These are phyloP conservation scores for Hedya salicella DNA, from an alignment of 2,888 invertebrate genomes.

Conservation along the genomic window DNA sequence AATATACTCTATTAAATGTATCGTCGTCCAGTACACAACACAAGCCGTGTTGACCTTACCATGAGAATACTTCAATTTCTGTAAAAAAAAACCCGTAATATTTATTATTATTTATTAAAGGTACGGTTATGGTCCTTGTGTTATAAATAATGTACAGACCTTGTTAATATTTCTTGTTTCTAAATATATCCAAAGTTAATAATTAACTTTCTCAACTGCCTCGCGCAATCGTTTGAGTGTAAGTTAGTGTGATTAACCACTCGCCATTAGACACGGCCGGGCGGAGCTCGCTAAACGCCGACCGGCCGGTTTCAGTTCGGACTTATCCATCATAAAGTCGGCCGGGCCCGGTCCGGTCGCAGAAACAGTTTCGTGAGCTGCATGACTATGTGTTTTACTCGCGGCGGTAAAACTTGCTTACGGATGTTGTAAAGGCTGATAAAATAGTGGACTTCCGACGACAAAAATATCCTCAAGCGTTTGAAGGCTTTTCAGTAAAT, in stretches of 20 bases:
- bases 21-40: no score
- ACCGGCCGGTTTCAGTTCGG: background rate
- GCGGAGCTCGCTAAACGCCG: background rate
- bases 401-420: background rate
- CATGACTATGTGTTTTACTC: constrained; percentile 7
- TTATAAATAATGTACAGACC: no score
- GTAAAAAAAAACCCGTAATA: no score
- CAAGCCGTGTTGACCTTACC: no score
- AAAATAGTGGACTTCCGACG: background rate
- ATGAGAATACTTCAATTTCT: no score
- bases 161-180: background rate
- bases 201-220: background rate
- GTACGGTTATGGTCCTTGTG: no score
- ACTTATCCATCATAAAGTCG: constrained; percentile 24
- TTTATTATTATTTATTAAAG: no score
- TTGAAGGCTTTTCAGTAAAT: background rate
- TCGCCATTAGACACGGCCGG: background rate
- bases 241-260: constrained; percentile 4
- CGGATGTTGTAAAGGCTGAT: background rate
- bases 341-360: constrained; percentile 1
- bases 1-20: no score
- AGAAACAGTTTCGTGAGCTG: constrained; percentile 11
- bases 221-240: background rate
- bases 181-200: background rate
- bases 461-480: background rate